Evolutionary conservation across 2,888 invertebrate genomes (phyloP), one percentile per base, ranked within the genome.

Genomic region (Caenorhabditis wallacei): DNA sequence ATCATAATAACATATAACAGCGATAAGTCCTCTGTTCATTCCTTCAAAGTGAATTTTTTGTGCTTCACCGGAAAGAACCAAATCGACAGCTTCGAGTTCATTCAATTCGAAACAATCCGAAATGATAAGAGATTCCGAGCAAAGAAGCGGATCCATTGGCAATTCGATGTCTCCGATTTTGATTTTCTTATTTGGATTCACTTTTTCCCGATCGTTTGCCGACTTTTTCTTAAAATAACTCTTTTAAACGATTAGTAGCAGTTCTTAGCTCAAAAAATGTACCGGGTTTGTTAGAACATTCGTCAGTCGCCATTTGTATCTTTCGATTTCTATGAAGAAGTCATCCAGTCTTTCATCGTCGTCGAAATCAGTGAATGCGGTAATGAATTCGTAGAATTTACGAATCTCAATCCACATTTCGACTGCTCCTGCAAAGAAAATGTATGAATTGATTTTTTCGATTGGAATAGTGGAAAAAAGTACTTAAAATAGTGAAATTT

Each of bases 1-100:
- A 61, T 89, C 88, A 78, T 89, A 89, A 57, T 89, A 89, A 72
- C 89, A 89, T n/a, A 87, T 78, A 13, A 89, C 88, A 10, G 88
- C 87, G 26, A 87, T 74, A 10, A 89, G 80, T 10, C 88, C 88
- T 37, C 89, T 74, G 24, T 82, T 78, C 7, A 89, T 24, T 11
- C 82, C 82, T 30, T 85, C 82, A 30, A 86, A 88, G 57, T 88
- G 82, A n/a, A 84, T 75, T 26, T 63, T 66, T 57, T 89, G 88
- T 8, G 86, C 70, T 66, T 89, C 89, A 46, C 88, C 89, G 7
- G 87, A 75, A 22, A 89, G 46, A 35, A 89, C 75, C 43, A 89
- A 54, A 20, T 87, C 86, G 16, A 88, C 57, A 0, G 88, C 80
- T n/a, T 89, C 88, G 2, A 80, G 1, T 46, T 88, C 88, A 43